phyloP scores from a whole-genome alignment of 2,113 vertebrate species.

The Lampris megalopsis region DNA sequence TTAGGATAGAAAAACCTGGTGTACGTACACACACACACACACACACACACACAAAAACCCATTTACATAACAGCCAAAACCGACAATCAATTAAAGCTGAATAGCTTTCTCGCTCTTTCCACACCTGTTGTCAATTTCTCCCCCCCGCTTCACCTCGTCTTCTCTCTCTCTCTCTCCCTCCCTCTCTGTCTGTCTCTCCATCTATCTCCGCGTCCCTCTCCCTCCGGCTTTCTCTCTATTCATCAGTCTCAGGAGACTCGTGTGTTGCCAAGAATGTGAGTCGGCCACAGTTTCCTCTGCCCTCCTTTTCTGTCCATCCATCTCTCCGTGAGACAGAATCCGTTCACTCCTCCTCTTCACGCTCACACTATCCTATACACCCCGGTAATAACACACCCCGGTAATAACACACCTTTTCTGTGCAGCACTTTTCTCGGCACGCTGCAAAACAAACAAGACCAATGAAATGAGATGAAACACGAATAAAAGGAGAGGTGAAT shows the following conservation, averaged over 20 bases:
- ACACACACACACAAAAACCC: background rate
- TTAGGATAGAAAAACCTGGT: background rate
- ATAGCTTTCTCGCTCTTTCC: conserved; percentile 10
- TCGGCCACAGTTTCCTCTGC: conserved; percentile 56
- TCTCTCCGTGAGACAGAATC: conserved; percentile 54
- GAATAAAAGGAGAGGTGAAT: no score
- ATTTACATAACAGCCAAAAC: conserved; percentile 1
- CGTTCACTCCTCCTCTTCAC: conserved; percentile 20
- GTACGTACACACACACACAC: background rate
- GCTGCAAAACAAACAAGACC: no score
- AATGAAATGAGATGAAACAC: no score
- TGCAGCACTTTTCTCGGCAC: no score
- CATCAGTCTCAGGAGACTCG: conserved; percentile 28
- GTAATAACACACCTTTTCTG: no score
- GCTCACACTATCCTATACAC: no score
- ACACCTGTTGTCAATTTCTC: conserved; percentile 16
- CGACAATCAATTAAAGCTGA: conserved; percentile 45
- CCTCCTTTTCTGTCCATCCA: background rate
- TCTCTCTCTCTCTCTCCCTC: background rate
- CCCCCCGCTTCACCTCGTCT: background rate
- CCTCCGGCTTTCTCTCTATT: conserved; percentile 39
- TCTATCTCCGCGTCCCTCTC: background rate
- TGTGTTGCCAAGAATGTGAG: conserved; percentile 61
- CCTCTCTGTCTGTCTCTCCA: background rate
- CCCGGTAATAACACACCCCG: no score